A percentile compares a stretch with the other conserved stretches of the same genome.
phyloP scores from a whole-genome alignment of 1,140 invertebrate genomes.

The Carposina sasakii region DNA sequence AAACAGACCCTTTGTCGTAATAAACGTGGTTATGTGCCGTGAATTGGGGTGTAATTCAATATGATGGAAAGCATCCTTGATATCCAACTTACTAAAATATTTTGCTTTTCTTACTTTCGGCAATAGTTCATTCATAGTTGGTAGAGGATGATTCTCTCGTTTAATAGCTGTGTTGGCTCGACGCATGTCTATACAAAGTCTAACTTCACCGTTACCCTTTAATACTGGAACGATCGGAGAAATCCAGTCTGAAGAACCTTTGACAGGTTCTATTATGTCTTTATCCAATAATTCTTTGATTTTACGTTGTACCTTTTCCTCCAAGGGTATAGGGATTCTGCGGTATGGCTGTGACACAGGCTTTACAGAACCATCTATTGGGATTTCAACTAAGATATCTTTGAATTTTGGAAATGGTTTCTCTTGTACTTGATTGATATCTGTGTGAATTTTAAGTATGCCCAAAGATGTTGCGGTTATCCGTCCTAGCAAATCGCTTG shows the following conservation, averaged over 20 bases:
- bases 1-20: slow-evolving; percentile 20
- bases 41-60: slow-evolving; percentile 22
- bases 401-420: slow-evolving; percentile 22
- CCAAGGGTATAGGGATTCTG: slow-evolving; percentile 19
- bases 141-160: slow-evolving; percentile 29
- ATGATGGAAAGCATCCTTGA: slow-evolving; percentile 28
- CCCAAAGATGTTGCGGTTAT: slow-evolving; percentile 15
- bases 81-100: slow-evolving; percentile 26
- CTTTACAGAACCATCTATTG: slow-evolving; percentile 18
- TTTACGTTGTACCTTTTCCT: slow-evolving; percentile 3
- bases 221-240: slow-evolving; percentile 31
- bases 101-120: slow-evolving; percentile 23
- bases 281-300: slow-evolving; percentile 8
- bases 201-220: slow-evolving; percentile 25
- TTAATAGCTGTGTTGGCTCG: slow-evolving; percentile 36
- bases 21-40: slow-evolving; percentile 28
- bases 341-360: slow-evolving; percentile 25
- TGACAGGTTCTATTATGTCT: slow-evolving; percentile 29
- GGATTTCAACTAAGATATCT: slow-evolving; percentile 21
- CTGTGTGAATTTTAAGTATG: slow-evolving; percentile 14
- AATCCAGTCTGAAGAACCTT: slow-evolving; percentile 28
- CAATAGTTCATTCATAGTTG: slow-evolving; percentile 25
- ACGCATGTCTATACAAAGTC: slow-evolving; percentile 41
- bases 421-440: not conserved
- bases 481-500: slow-evolving; percentile 14